Conservation (phyloP, 2,888 invertebrate genomes). For the Thymelicus acteon region DNA sequence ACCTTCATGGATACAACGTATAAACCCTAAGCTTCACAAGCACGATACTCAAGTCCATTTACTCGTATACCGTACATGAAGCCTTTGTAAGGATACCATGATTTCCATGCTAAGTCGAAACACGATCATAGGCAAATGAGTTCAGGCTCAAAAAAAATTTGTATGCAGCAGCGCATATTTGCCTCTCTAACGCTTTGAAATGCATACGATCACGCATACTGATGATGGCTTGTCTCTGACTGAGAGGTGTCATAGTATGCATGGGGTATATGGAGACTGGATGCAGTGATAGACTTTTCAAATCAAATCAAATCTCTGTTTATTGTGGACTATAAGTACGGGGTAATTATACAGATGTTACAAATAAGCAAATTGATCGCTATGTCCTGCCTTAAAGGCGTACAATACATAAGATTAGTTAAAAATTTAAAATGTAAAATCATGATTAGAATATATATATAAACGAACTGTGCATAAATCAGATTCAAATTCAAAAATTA, state of each 20-base stretch:
- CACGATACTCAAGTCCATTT: background rate
- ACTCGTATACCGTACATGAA: background rate
- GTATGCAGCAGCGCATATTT: conserved; percentile 28
- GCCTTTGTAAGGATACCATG: conserved; percentile 18
- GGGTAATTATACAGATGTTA: no score
- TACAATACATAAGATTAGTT: no score
- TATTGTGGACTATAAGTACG: no score
- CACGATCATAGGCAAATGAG: conserved; percentile 21
- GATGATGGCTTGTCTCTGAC: conserved; percentile 9
- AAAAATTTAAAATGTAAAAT: no score
- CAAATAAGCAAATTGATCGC: no score
- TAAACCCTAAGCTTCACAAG: no score
- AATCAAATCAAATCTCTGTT: no score
- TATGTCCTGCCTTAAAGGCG: no score
- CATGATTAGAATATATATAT: no score
- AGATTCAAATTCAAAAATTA: no score
- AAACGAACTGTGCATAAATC: no score
- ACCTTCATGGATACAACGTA: no score
- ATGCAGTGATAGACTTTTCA: background rate
- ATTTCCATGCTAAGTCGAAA: conserved; percentile 20
- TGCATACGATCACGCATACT: conserved; percentile 32
- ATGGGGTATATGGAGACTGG: background rate
- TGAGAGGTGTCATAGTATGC: background rate
- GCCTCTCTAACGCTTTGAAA: conserved; percentile 28
- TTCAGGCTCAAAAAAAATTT: conserved; percentile 17